These are phyloP conservation scores for Meteorus cinctellus DNA, from an alignment of 2,888 invertebrate species.

Conservation along the genomic window DNA sequence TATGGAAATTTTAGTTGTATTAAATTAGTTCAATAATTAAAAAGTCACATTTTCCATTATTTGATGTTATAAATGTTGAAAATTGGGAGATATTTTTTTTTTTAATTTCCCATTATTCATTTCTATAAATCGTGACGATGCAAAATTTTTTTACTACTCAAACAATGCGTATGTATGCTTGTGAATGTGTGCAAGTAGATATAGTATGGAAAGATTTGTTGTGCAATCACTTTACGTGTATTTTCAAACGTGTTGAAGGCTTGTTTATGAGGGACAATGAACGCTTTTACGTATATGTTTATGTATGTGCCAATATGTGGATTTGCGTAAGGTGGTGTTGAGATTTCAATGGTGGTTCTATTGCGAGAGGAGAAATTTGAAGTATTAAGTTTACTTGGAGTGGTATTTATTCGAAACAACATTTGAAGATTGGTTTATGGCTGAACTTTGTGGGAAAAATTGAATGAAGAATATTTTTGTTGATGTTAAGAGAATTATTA, in stretches of 20 bases:
- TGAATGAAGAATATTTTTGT: no score
- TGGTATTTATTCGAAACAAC: no score
- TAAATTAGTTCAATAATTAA: background rate
- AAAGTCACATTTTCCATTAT: no score
- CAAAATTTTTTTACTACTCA: background rate
- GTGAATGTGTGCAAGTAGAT: background rate
- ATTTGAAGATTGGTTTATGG: no score
- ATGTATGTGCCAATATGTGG: background rate
- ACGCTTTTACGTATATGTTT: background rate
- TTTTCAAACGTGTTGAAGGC: background rate
- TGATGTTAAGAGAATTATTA: no score
- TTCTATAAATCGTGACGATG: background rate
- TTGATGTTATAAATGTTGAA: no score
- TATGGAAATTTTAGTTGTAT: slow-evolving; percentile 8
- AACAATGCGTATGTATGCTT: background rate
- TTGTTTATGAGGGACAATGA: background rate
- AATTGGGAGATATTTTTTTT: no score
- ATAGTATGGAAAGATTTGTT: slow-evolving; percentile 8
- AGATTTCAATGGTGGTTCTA: no score
- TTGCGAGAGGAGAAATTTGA: no score
- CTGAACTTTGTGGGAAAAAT: no score
- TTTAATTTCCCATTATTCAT: background rate
- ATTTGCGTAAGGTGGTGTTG: background rate
- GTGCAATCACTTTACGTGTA: slow-evolving; percentile 23
- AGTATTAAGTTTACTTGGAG: no score